Conservation (phyloP, 1,140 invertebrate genomes). For the Drosophila pseudoananassae region DNA sequence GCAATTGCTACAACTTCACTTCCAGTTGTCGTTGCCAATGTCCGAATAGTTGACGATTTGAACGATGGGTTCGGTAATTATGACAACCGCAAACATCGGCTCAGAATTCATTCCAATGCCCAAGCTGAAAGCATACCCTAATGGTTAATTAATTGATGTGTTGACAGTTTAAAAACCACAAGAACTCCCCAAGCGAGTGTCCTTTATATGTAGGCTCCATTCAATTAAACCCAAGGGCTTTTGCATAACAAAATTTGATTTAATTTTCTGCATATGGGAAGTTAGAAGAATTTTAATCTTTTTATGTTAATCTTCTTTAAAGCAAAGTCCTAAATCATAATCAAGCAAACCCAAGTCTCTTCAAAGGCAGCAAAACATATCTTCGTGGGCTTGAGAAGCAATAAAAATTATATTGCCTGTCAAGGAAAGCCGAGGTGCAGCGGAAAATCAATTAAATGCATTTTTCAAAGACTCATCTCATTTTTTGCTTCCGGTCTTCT, state of each 20-base stretch:
- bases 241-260: background rate
- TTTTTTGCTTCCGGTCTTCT: background rate
- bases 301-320: conserved; percentile 1
- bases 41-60: conserved; percentile 26
- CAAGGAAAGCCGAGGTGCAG: conserved; percentile 28
- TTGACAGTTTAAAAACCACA: conserved; percentile 51
- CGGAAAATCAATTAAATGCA: conserved; percentile 75
- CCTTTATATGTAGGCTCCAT: conserved; percentile 14
- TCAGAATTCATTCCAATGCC: conserved; percentile 5
- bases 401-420: conserved; percentile 52
- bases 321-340: conserved; percentile 26
- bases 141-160: conserved; percentile 66
- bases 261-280: background rate
- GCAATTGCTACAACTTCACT: conserved; percentile 23
- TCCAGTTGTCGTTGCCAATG: conserved; percentile 10
- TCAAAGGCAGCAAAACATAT: background rate
- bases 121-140: conserved; percentile 32
- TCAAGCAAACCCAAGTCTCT: background rate
- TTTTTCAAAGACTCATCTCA: conserved; percentile 44
- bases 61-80: conserved; percentile 46
- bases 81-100: conserved; percentile 54
- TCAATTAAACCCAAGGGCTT: conserved; percentile 7
- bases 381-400: background rate
- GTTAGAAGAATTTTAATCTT: background rate
- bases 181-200: conserved; percentile 9